Evolutionary conservation across 2,797 vertebrate species (phyloP).

Genomic region (Coregonus sp.): DNA sequence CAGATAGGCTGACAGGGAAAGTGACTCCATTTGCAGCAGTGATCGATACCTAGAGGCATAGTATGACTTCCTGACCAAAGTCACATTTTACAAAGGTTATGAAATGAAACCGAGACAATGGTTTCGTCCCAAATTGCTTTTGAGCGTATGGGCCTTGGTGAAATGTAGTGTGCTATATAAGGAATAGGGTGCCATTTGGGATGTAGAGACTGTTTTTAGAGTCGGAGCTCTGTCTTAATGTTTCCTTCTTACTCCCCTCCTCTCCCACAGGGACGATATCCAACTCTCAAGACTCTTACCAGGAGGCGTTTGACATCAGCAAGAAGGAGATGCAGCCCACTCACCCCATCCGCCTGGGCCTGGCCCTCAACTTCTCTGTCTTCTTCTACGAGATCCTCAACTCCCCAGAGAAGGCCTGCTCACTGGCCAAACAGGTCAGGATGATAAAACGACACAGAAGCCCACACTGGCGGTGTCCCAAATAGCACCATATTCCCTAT

Average conservation of each 20-base stretch:
- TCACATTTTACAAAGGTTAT: neutral
- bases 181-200: neutral
- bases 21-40: too few species aligned
- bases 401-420: constrained; percentile 85
- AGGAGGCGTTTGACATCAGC: constrained; percentile 87
- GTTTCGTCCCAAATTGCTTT: neutral
- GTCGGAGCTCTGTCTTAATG: neutral
- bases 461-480: neutral
- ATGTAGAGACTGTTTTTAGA: neutral
- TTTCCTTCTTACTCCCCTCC: neutral
- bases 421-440: constrained; percentile 85
- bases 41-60: neutral
- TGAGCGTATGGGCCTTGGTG: neutral
- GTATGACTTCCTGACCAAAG: neutral
- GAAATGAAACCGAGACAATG: neutral
- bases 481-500: too few species aligned
- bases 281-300: constrained; percentile 85
- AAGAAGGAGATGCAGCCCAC: constrained; percentile 89
- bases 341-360: constrained; percentile 87
- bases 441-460: constrained; percentile 38
- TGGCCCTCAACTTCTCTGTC: constrained; percentile 91
- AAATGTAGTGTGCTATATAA: neutral
- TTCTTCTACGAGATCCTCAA: constrained; percentile 92
- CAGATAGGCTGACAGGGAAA: neutral
- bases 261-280: constrained; percentile 80